phyloP scores from a whole-genome alignment of 1,140 invertebrate genomes.

The Holotrichia oblita region DNA sequence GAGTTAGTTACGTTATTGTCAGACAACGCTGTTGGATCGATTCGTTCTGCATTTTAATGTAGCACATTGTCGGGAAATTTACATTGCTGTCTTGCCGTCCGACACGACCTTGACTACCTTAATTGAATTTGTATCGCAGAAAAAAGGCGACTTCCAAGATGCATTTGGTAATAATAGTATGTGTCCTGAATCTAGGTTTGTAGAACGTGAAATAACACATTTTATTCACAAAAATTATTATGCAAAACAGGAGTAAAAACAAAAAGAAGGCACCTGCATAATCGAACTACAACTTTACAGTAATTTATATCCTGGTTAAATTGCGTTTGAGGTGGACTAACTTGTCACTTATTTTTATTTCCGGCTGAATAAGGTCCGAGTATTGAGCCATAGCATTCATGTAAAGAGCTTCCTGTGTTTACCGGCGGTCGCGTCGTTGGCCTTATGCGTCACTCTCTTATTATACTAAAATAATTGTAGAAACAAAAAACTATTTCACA shows the following conservation, averaged over 20 bases:
- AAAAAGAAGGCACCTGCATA: too few relatives aligned
- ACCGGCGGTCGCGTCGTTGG: too few relatives aligned
- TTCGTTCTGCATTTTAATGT: conserved; percentile 27
- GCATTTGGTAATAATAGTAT: not conserved
- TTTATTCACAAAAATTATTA: not conserved
- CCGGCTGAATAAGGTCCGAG: too few relatives aligned
- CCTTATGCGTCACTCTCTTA: too few relatives aligned
- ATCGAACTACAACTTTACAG: too few relatives aligned
- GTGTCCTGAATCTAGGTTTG: not conserved
- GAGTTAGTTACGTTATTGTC: not conserved
- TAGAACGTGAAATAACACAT: not conserved
- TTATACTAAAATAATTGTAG: too few relatives aligned
- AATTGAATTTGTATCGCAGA: conserved; percentile 14
- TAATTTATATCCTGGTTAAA: too few relatives aligned
- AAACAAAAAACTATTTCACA: too few relatives aligned
- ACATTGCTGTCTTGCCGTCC: not conserved
- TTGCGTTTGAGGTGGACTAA: too few relatives aligned
- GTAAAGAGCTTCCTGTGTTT: too few relatives aligned
- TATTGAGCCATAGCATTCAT: too few relatives aligned
- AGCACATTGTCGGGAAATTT: conserved; percentile 1
- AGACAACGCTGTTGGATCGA: not conserved
- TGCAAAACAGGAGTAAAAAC: not conserved
- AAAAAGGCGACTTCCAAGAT: not conserved
- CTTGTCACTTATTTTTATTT: too few relatives aligned
- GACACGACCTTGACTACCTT: not conserved